phyloP scores from a whole-genome alignment of 2,888 invertebrate species.

The Apodemia zela region DNA sequence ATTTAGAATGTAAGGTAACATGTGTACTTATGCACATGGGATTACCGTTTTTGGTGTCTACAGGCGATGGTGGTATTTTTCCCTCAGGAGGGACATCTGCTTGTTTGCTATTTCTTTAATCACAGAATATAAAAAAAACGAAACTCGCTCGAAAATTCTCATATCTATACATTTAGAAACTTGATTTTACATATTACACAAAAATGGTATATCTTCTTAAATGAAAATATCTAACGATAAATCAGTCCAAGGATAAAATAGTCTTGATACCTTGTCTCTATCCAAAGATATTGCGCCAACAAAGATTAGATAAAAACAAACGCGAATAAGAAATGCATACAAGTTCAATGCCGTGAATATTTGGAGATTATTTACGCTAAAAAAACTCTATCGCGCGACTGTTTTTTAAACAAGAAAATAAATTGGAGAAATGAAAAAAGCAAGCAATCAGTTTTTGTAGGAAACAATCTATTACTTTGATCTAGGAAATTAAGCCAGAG shows the following conservation, averaged over 20 bases:
- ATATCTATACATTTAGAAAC: too few relatives aligned
- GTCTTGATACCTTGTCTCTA: slow-evolving; percentile 11
- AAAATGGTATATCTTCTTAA: not conserved
- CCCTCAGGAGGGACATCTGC: too few relatives aligned
- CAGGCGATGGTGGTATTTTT: too few relatives aligned
- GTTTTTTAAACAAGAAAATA: not conserved
- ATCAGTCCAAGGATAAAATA: slow-evolving; percentile 10
- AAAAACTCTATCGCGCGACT: not conserved
- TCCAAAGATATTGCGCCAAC: slow-evolving; percentile 3
- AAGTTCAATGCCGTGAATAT: slow-evolving; percentile 26
- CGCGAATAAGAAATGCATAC: slow-evolving; percentile 1
- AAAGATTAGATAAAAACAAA: slow-evolving; percentile 16
- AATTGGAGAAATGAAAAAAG: not conserved
- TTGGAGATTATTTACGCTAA: slow-evolving; percentile 15
- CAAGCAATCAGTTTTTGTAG: too few relatives aligned
- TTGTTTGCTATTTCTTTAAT: too few relatives aligned
- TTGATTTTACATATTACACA: not conserved
- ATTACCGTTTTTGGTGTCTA: too few relatives aligned
- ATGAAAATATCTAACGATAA: slow-evolving; percentile 2
- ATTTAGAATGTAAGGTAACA: too few relatives aligned
- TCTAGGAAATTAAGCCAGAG: too few relatives aligned
- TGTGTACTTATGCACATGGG: too few relatives aligned
- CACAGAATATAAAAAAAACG: too few relatives aligned
- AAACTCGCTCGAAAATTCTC: too few relatives aligned
- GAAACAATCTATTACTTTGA: too few relatives aligned